Evolutionary conservation across 2,888 invertebrate genomes (phyloP), one percentile per base, ranked within the genome.

Genomic region (Villa cingulata): DNA sequence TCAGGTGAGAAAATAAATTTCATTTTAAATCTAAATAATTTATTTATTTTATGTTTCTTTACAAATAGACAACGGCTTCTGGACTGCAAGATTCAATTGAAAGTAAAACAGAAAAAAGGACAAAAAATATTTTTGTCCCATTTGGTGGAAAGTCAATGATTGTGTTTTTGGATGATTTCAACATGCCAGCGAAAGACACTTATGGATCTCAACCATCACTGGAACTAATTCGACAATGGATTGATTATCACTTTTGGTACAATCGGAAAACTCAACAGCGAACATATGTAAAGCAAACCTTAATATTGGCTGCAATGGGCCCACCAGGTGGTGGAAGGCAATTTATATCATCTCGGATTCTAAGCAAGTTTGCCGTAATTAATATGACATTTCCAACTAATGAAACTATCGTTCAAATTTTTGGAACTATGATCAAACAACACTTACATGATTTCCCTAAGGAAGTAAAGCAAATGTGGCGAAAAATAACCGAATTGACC

Each of bases 221-320:
- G 9, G 91, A 92, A 65, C 70, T 91, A 41, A 72, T 91, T 43
- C 72, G 86, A 17, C 81, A 89, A 57, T 89, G 87, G 87, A 75
- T 88, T 48, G 89, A 88, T 68, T 89, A 91, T 61, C 84, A 84
- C 2, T 90, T 87, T 70, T 91, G 90, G 90, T 91, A 85, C 63
- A 84, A 91, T 63, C 71, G 90, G 2, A 70, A 70, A 51, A 89
- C 84, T 62, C 89, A 89, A 68, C 78, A 77, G 61, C 72, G 80
- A 58, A 86, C 81, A 62, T 81, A 83, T 57, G 77, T 90, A 46
- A 79, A 79, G 74, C 83, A 80, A 62, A 83, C 89, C 75, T 75
- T 85, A 51, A 65, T 90, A 41, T 74, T 87, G 61, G 81, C 78
- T 3, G 82, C 87, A 0, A 90, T 90, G 76, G 89, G 89, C 1